Base-by-base conservation (phyloP, 2,797 vertebrate species). In the Parauchenoglanis ngamensis region DNA sequence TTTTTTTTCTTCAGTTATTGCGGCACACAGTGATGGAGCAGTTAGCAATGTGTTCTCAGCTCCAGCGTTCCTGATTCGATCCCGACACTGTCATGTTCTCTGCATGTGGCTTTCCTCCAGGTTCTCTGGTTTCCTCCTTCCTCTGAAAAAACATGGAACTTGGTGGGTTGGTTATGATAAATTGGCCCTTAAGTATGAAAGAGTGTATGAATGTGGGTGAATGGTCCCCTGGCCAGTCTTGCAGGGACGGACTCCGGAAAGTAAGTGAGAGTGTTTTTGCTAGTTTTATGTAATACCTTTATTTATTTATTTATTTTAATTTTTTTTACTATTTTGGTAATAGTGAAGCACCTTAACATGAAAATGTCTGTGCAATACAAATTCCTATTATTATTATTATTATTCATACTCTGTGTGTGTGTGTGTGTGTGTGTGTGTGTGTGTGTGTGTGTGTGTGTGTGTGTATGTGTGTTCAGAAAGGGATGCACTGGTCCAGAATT, bases 381-480 rank as follows among this genome's bases (percentile, higher is more conserved):
- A 31, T 4, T 31, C 67, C 35, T 68, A 1, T 31, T 35, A 13
- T 65, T 11, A 4, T 68, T 15, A 44, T 2, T 21, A 44, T 25
- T 72, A 40, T 44, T 72, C 35, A 21, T 21, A 31, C 17, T 31
- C 3, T 67, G n/a, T 68, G 67, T 67, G 63, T 67, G 61, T 63
- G 61, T 63, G 61, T 63, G 61, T 63, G 61, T 63, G 61, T 63
- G 61, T 63, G 63, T 67, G 63, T 68, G 67, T 68, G 67, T 35
- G n/a, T n/a, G n/a, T 31, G 31, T 31, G 31, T 31, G 31, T 31
- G 31, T 31, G 31, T 31, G 31, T 31, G 31, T 31, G 31, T 31
- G 31, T 31, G 31, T 31, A 1, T 31, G 31, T 31, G 31, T 31
- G 65, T 67, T 56, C 54, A 56, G 54, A 56, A 61, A 61, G 61